Percentiles rank a stretch among this genome's conserved stretches.
Evolutionary conservation across 2,888 invertebrate genomes (phyloP).

Genomic region (Orchesellides sinensis): DNA sequence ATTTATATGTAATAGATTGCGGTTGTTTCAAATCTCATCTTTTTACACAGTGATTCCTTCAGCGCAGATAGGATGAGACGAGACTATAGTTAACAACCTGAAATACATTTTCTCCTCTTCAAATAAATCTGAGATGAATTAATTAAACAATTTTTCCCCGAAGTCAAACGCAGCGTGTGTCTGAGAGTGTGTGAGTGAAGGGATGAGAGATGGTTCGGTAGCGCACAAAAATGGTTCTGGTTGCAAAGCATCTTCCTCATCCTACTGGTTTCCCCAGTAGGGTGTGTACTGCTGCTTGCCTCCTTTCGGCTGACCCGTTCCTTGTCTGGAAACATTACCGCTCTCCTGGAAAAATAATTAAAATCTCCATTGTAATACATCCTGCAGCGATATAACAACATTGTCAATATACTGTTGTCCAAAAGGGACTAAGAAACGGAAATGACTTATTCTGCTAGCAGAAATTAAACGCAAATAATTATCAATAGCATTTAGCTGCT

Average conservation of each 20-base stretch:
- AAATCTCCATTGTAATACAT: constrained; percentile 7
- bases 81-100: constrained; percentile 60
- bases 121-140: constrained; percentile 49
- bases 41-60: constrained; percentile 48
- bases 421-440: constrained; percentile 28
- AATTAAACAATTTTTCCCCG: constrained; percentile 47
- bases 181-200: constrained; percentile 63
- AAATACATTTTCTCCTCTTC: constrained; percentile 42
- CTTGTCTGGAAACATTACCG: constrained; percentile 71
- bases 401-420: background rate
- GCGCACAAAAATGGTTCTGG: constrained; percentile 48
- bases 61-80: constrained; percentile 59
- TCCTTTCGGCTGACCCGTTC: constrained; percentile 72
- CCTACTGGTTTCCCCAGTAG: constrained; percentile 71
- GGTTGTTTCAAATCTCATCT: constrained; percentile 66
- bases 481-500: no score
- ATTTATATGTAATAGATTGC: constrained; percentile 49
- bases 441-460: constrained; percentile 13
- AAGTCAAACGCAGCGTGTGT: constrained; percentile 62
- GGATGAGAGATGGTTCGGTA: constrained; percentile 62
- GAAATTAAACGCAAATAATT: background rate
- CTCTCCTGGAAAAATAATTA: constrained; percentile 69
- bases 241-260: constrained; percentile 14
- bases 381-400: background rate
- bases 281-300: constrained; percentile 71